Evolutionary conservation across 2,797 vertebrate genomes (phyloP).

Genomic region (Toxotes lorentzi): DNA sequence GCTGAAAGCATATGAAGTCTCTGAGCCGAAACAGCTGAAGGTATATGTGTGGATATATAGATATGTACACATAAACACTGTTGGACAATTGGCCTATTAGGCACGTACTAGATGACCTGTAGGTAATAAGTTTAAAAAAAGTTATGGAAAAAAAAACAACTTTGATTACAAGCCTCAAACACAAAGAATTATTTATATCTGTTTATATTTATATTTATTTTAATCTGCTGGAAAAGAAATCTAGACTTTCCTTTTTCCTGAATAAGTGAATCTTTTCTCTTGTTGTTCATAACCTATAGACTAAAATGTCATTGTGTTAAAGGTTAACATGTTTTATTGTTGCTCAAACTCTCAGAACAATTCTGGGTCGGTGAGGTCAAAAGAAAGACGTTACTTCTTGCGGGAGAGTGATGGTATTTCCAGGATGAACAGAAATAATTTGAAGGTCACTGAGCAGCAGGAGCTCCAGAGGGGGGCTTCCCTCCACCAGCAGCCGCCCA

Average conservation of each 20-base stretch:
- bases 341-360: slow-evolving; percentile 23
- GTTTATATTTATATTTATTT: background rate
- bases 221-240: no score
- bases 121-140: no score
- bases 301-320: background rate
- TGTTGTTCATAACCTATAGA: background rate
- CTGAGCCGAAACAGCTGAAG: slow-evolving; percentile 52
- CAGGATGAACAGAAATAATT: slow-evolving; percentile 66
- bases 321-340: background rate
- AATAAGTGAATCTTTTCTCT: background rate
- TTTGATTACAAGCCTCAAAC: background rate
- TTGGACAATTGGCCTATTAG: background rate
- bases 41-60: slow-evolving; percentile 31
- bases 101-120: no score
- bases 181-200: background rate
- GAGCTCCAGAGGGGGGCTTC: slow-evolving; percentile 35
- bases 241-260: no score
- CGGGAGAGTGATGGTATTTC: slow-evolving; percentile 26
- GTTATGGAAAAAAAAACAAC: background rate
- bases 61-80: background rate
- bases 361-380: slow-evolving; percentile 1
- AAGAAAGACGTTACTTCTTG: slow-evolving; percentile 60
- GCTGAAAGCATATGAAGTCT: slow-evolving; percentile 14
- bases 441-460: slow-evolving; percentile 31
- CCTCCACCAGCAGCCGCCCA: slow-evolving; percentile 25